phyloP scores from a whole-genome alignment of 2,797 vertebrate genomes.

The Pseudochaenichthys georgianus region DNA sequence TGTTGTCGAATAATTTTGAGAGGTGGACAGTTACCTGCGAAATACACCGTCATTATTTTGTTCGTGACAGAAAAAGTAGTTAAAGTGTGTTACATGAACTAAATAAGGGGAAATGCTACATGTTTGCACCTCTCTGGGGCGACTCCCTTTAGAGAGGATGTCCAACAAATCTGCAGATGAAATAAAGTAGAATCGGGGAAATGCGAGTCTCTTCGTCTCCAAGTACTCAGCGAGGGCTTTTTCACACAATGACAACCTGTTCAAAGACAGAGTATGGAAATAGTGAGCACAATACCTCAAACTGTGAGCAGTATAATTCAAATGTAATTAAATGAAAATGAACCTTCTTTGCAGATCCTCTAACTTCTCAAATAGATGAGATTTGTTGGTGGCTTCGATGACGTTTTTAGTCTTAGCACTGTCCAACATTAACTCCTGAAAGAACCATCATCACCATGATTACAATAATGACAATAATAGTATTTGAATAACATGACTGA shows the following conservation, averaged over 20 bases:
- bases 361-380: conserved; percentile 81
- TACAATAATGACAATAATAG: neutral
- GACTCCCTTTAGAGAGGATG: conserved; percentile 87
- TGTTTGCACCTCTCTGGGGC: conserved; percentile 83
- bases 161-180: conserved; percentile 89
- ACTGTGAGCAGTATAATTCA: neutral
- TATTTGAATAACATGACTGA: neutral
- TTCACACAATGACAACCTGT: conserved; percentile 84
- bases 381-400: conserved; percentile 86
- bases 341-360: conserved; percentile 88
- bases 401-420: conserved; percentile 85
- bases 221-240: conserved; percentile 85
- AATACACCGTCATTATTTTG: conserved; percentile 17
- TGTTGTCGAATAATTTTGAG: conserved; percentile 87
- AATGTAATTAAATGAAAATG: conserved; percentile 9
- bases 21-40: conserved; percentile 85
- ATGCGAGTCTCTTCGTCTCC: conserved; percentile 84
- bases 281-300: neutral
- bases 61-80: neutral
- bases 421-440: conserved; percentile 86
- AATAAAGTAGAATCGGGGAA: conserved; percentile 88
- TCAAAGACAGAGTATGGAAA: neutral
- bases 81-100: neutral
- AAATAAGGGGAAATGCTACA: neutral
- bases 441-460: conserved; percentile 10